phyloP scores from a whole-genome alignment of 2,797 vertebrate species.

The Perdix hodgsoniae region DNA sequence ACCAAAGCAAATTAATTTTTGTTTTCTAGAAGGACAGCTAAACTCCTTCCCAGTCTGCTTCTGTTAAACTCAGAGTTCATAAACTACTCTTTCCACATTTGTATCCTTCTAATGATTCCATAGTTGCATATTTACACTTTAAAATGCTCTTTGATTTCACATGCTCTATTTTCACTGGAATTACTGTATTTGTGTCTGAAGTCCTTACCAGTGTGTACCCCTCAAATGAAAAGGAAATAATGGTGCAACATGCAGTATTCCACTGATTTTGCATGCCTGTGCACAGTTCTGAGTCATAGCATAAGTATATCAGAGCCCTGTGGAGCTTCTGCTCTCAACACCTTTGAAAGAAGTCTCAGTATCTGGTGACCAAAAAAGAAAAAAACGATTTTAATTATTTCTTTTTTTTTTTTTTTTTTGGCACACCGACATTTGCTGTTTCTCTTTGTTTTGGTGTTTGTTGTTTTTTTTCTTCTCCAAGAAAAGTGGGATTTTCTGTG shows the following conservation, averaged over 20 bases:
- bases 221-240: slow-evolving; percentile 1
- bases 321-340: neutral
- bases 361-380: neutral
- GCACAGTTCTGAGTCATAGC: neutral
- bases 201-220: neutral
- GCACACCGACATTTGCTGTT: neutral
- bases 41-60: slow-evolving; percentile 72
- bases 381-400: neutral
- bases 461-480: neutral
- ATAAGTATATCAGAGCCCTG: neutral
- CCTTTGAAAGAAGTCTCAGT: neutral
- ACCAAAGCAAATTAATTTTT: slow-evolving; percentile 89
- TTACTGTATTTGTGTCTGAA: slow-evolving; percentile 21
- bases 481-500: neutral
- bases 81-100: slow-evolving; percentile 68
- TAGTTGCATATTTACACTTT: slow-evolving; percentile 16
- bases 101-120: slow-evolving; percentile 50
- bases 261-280: neutral
- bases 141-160: slow-evolving; percentile 30
- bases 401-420: neutral
- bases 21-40: slow-evolving; percentile 85
- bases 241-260: neutral
- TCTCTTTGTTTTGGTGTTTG: neutral
- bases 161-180: slow-evolving; percentile 15
- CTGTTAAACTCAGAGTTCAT: slow-evolving; percentile 51